Evolutionary conservation across 2,888 invertebrate genomes (phyloP).

Genomic region (Drosophila stalkeri): DNA sequence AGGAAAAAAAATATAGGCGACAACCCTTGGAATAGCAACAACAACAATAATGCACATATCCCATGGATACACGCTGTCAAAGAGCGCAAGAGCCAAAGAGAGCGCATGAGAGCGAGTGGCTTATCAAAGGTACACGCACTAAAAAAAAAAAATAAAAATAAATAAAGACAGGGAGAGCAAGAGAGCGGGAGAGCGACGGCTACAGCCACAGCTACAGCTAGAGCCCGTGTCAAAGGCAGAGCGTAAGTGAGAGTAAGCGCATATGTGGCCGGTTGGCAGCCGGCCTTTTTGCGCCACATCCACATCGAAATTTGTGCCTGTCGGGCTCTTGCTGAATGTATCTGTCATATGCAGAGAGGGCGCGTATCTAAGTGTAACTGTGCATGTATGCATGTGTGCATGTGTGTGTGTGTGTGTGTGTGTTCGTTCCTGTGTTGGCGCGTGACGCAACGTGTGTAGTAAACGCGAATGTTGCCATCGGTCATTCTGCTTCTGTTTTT

Average conservation of each 20-base stretch:
- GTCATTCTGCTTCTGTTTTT: conserved; percentile 41
- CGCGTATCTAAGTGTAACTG: background rate
- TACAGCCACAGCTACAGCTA: no score
- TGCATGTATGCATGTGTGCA: conserved; percentile 16
- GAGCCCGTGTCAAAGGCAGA: background rate
- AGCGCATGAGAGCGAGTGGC: conserved; percentile 1
- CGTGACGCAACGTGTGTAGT: conserved; percentile 73
- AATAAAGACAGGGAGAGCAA: conserved; percentile 8
- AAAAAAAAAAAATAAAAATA: background rate
- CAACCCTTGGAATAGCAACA: conserved; percentile 58
- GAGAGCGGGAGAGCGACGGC: conserved; percentile 6
- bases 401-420: conserved; percentile 13
- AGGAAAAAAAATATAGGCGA: conserved; percentile 34
- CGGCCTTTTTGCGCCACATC: conserved; percentile 67
- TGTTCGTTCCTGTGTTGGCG: conserved; percentile 38
- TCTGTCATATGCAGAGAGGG: conserved; percentile 52
- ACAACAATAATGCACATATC: conserved; percentile 44
- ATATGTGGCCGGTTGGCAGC: conserved; percentile 49
- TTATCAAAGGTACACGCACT: conserved; percentile 5
- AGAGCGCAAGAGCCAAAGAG: conserved; percentile 14
- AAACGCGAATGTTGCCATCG: conserved; percentile 49
- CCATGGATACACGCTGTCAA: conserved; percentile 56
- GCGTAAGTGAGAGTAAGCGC: conserved; percentile 17
- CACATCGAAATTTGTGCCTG: conserved; percentile 43
- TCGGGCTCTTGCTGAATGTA: conserved; percentile 50